These are phyloP conservation scores for Clistopyga incitator DNA, from an alignment of 2,888 invertebrate species.

Conservation along the genomic window DNA sequence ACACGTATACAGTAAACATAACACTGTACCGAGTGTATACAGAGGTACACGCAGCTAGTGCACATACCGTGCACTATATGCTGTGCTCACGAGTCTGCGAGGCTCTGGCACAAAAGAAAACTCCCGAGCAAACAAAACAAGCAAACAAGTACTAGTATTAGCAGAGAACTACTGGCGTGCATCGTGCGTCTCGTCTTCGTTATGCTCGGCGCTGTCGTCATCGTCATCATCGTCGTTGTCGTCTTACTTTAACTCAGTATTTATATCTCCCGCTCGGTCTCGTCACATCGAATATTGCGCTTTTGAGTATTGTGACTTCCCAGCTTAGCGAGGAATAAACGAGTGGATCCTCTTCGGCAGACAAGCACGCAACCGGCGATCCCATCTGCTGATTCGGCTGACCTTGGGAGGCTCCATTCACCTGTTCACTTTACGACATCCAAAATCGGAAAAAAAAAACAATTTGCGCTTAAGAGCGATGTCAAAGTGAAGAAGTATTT, in stretches of 20 bases:
- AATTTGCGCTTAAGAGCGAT: too few relatives aligned
- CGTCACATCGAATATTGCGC: conserved; percentile 16
- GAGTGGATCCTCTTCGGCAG: conserved; percentile 39
- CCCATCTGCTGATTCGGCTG: background rate
- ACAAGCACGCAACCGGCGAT: background rate
- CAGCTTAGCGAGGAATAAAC: conserved; percentile 46
- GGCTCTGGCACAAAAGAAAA: conserved; percentile 75
- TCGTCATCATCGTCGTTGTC: conserved; percentile 9
- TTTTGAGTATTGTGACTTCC: conserved; percentile 5
- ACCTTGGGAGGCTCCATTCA: background rate
- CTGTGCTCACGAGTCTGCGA: conserved; percentile 36
- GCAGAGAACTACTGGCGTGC: conserved; percentile 16
- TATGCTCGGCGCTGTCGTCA: conserved; percentile 17
- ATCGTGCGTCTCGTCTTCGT: conserved; percentile 35
- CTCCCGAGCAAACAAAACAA: conserved; percentile 77
- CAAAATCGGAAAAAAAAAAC: background rate
- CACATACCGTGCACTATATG: conserved; percentile 14
- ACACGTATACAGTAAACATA: conserved; percentile 24
- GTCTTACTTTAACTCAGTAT: conserved; percentile 54
- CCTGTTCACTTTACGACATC: background rate
- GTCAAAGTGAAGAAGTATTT: too few relatives aligned
- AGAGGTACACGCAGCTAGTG: conserved; percentile 28
- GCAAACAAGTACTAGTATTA: conserved; percentile 72
- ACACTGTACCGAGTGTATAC: conserved; percentile 15
- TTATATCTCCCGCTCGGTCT: conserved; percentile 33